phyloP scores from a whole-genome alignment of 2,888 invertebrate species.

The Apotomis turbidana region DNA sequence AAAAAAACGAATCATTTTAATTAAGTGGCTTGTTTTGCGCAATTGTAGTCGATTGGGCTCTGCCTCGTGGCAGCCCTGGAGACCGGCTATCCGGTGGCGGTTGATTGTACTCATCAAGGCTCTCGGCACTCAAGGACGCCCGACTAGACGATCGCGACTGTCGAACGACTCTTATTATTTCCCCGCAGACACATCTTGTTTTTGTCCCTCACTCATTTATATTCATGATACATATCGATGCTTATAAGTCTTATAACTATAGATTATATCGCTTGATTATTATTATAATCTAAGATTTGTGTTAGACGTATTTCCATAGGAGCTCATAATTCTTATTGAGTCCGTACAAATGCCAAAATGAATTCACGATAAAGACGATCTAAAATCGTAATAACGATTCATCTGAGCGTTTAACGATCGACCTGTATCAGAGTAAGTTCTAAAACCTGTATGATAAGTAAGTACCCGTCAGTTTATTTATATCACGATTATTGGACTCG shows the following conservation, averaged over 20 bases:
- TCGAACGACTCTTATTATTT: constrained; percentile 80
- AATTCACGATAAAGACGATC: neutral
- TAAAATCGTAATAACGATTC: neutral
- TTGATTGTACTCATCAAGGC: constrained; percentile 84
- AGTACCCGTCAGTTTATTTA: constrained; percentile 34
- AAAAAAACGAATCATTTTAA: too few species aligned
- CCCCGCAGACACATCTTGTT: constrained; percentile 78
- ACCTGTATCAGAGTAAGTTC: constrained; percentile 16
- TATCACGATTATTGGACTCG: constrained; percentile 31
- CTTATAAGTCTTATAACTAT: constrained; percentile 72
- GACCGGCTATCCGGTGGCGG: constrained; percentile 79
- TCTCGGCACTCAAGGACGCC: constrained; percentile 82
- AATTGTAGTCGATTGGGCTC: neutral
- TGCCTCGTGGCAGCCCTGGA: constrained; percentile 66
- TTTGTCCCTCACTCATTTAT: constrained; percentile 78
- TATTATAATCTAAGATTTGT: constrained; percentile 46
- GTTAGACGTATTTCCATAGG: constrained; percentile 30
- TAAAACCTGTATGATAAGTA: constrained; percentile 28
- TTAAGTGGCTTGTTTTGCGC: neutral
- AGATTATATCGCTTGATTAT: constrained; percentile 70
- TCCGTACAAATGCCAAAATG: constrained; percentile 15
- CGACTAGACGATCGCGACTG: constrained; percentile 75
- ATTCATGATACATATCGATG: constrained; percentile 80
- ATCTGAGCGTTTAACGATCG: constrained; percentile 11
- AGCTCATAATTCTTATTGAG: constrained; percentile 39